These are phyloP conservation scores for Caradrina kadenii DNA, from an alignment of 2,888 invertebrate species.

Conservation along the genomic window DNA sequence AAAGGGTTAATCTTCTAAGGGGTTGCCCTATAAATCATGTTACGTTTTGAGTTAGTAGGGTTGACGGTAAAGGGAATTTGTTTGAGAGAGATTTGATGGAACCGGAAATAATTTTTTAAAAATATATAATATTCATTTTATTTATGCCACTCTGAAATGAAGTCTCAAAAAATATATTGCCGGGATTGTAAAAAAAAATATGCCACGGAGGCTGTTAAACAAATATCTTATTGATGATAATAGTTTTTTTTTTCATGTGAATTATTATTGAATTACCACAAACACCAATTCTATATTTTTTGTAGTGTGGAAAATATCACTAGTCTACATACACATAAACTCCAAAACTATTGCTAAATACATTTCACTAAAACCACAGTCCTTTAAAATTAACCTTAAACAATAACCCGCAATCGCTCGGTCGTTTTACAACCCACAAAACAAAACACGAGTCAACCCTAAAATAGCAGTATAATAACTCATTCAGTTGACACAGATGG, in stretches of 20 bases:
- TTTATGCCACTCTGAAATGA: no score
- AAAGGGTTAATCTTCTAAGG: conserved; percentile 88
- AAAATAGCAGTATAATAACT: conserved; percentile 83
- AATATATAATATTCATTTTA: no score
- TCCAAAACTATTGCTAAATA: neutral
- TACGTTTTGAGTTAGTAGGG: conserved; percentile 79
- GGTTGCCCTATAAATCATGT: conserved; percentile 89
- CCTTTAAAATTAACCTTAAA: conserved; percentile 20
- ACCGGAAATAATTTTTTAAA: no score
- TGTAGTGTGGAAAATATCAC: neutral
- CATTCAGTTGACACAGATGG: conserved; percentile 90
- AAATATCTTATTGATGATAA: no score
- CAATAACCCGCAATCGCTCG: conserved; percentile 34
- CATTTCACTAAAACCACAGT: neutral
- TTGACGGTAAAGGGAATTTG: conserved; percentile 60
- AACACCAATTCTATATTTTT: no score
- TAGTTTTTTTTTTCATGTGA: no score
- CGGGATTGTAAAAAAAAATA: no score
- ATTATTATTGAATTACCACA: no score
- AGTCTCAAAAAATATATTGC: no score
- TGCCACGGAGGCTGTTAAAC: no score
- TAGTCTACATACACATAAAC: neutral
- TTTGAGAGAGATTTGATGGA: neutral
- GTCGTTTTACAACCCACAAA: conserved; percentile 29
- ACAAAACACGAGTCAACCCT: conserved; percentile 72